These are phyloP conservation scores for Esperia sulphurella DNA, from an alignment of 2,888 invertebrate genomes.

Conservation along the genomic window DNA sequence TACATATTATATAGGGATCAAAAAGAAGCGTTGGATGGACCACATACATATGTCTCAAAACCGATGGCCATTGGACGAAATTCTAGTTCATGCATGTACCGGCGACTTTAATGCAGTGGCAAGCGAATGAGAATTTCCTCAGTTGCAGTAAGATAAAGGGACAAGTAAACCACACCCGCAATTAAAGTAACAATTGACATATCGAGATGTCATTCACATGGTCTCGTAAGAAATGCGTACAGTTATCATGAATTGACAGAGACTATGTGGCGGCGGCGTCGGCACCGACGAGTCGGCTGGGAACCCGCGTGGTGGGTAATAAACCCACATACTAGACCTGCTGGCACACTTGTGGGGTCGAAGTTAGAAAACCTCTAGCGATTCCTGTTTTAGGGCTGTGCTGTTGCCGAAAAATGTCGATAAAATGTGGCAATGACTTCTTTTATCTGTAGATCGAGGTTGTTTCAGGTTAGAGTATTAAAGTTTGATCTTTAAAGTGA, in stretches of 20 bases:
- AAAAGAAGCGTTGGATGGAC: too few relatives aligned
- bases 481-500: too few relatives aligned
- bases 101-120: too few relatives aligned
- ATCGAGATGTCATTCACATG: slow-evolving; percentile 42
- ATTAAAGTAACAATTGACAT: neutral
- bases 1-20: too few relatives aligned
- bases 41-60: too few relatives aligned
- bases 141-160: too few relatives aligned
- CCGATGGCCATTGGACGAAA: too few relatives aligned
- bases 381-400: slow-evolving; percentile 2
- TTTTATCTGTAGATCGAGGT: too few relatives aligned
- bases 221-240: slow-evolving; percentile 51
- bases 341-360: slow-evolving; percentile 52
- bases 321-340: slow-evolving; percentile 69
- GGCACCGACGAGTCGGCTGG: slow-evolving; percentile 36
- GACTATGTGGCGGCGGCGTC: slow-evolving; percentile 47
- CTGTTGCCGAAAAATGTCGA: neutral
- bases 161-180: neutral
- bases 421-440: neutral
- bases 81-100: too few relatives aligned
- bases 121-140: too few relatives aligned
- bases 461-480: too few relatives aligned
- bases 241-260: slow-evolving; percentile 52
- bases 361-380: neutral
- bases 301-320: slow-evolving; percentile 46